Evolutionary conservation across 2,113 vertebrate genomes (phyloP).

Genomic region (Carassius auratus): DNA sequence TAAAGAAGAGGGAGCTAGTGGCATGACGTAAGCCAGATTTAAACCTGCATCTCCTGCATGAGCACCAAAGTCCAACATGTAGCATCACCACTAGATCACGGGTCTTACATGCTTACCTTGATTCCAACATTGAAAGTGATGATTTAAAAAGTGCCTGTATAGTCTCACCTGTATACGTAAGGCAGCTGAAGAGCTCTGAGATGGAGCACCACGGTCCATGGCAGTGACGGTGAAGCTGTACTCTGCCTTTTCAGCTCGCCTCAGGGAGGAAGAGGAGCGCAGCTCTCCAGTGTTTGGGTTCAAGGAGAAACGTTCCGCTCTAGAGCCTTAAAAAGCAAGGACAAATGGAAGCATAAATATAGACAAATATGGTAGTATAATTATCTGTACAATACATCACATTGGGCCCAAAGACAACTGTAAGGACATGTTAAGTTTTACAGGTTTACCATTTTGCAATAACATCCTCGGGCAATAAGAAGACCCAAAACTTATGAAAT

Average conservation of each 20-base stretch:
- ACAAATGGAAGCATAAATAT: slow-evolving; percentile 13
- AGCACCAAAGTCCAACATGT: too few species aligned
- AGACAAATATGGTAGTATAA: slow-evolving; percentile 31
- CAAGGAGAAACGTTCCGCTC: slow-evolving; percentile 89
- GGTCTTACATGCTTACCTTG: too few species aligned
- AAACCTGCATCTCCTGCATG: too few species aligned
- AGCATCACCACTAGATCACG: too few species aligned
- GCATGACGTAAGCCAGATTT: too few species aligned
- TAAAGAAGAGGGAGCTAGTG: too few species aligned
- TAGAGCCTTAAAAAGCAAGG: slow-evolving; percentile 76
- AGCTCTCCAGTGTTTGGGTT: slow-evolving; percentile 85
- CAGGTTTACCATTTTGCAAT: background rate
- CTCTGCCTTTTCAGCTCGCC: slow-evolving; percentile 80
- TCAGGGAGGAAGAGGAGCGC: slow-evolving; percentile 77
- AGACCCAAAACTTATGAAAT: background rate
- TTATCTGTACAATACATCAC: background rate
- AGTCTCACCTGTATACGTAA: slow-evolving; percentile 83
- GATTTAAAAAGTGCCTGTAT: slow-evolving; percentile 48
- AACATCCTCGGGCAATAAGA: background rate
- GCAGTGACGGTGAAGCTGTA: slow-evolving; percentile 84
- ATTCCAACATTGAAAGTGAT: too few species aligned
- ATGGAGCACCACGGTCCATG: slow-evolving; percentile 79
- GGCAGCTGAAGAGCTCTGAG: slow-evolving; percentile 80
- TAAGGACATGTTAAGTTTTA: slow-evolving; percentile 2
- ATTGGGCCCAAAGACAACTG: slow-evolving; percentile 6